Evolutionary conservation across 2,113 vertebrate species (phyloP).

Genomic region (Ailurus styani): DNA sequence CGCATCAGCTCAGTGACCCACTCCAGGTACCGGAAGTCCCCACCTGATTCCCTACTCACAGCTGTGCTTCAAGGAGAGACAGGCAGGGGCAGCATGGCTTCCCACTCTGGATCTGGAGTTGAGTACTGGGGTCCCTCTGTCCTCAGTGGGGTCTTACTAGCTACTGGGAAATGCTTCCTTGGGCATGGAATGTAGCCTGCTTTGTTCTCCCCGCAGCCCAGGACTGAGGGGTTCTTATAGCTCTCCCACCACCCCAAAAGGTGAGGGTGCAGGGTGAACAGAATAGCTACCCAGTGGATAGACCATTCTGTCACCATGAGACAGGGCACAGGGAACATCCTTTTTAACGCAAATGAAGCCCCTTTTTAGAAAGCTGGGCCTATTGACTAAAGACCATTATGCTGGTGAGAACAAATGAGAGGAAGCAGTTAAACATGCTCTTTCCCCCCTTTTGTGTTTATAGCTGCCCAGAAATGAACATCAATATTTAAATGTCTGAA

Average conservation of each 20-base stretch:
- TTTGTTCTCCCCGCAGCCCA: neutral
- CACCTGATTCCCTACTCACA: neutral
- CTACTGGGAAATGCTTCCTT: neutral
- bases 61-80: neutral
- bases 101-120: neutral
- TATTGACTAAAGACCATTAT: slow-evolving; percentile 50
- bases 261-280: neutral
- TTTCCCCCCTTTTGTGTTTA: slow-evolving; percentile 62
- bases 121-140: neutral
- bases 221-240: neutral
- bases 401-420: slow-evolving; percentile 27
- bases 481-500: slow-evolving; percentile 76
- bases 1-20: neutral
- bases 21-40: neutral
- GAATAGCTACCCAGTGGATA: neutral
- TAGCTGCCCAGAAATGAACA: slow-evolving; percentile 71
- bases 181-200: neutral
- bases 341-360: slow-evolving; percentile 19
- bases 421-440: slow-evolving; percentile 56
- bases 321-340: neutral
- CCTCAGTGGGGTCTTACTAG: neutral
- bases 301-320: neutral
- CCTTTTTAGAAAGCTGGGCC: slow-evolving; percentile 26
- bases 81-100: neutral
- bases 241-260: neutral